A percentile compares a stretch with the other conserved stretches of the same genome.
phyloP scores from a whole-genome alignment of 2,888 invertebrate species.

The Trichogramma dendrolimi region DNA sequence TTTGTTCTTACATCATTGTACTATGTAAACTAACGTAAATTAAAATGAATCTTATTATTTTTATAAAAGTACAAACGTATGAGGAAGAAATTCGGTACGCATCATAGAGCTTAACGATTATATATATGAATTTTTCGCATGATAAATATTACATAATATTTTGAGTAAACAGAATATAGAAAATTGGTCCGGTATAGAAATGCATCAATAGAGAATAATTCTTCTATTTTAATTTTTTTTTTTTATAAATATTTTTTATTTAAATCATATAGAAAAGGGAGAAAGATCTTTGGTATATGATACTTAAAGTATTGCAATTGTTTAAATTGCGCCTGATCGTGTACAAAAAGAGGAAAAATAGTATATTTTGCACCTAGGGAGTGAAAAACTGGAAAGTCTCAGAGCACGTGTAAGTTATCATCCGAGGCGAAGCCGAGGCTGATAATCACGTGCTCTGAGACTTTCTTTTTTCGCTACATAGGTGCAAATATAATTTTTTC shows the following conservation, averaged over 20 bases:
- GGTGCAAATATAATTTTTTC: no score
- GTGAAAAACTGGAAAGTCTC: no score
- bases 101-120: slow-evolving; percentile 1
- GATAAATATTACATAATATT: no score
- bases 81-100: slow-evolving; percentile 14
- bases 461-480: no score
- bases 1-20: no score
- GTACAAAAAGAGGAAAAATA: slow-evolving; percentile 16
- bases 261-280: background rate
- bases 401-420: no score
- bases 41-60: slow-evolving; percentile 34
- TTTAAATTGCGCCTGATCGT: slow-evolving; percentile 18
- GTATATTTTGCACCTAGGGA: no score
- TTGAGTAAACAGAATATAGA: no score
- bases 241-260: background rate
- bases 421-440: no score
- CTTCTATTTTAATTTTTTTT: slow-evolving; percentile 18
- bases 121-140: no score
- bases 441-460: no score
- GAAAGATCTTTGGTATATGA: slow-evolving; percentile 49
- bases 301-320: slow-evolving; percentile 42
- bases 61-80: slow-evolving; percentile 32
- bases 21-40: slow-evolving; percentile 30
- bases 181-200: slow-evolving; percentile 28
- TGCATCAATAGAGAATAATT: slow-evolving; percentile 17